Evolutionary conservation across 1,140 invertebrate species (phyloP).

Genomic region (Zaprionus africanus): DNA sequence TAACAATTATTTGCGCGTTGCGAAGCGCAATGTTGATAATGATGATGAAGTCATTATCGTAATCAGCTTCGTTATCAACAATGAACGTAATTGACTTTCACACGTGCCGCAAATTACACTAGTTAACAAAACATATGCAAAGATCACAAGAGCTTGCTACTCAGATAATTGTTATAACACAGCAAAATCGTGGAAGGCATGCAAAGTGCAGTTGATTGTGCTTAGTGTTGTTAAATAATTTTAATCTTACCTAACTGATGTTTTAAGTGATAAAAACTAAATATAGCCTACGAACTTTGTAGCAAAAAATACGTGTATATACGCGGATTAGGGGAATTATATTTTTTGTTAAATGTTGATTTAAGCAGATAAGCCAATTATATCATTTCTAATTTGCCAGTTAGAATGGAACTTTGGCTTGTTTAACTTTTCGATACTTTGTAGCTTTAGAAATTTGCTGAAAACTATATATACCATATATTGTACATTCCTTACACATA

Average conservation of each 20-base stretch:
- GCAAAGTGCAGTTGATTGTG: neutral
- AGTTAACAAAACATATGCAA: slow-evolving; percentile 9
- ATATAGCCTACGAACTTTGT: neutral
- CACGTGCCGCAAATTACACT: slow-evolving; percentile 22
- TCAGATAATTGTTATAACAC: neutral
- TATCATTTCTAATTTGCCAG: neutral
- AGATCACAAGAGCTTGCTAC: neutral
- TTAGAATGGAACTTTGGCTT: neutral
- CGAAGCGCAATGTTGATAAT: neutral
- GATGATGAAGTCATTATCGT: slow-evolving; percentile 9
- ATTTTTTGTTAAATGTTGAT: neutral
- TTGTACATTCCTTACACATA: neutral
- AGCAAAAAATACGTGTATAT: neutral
- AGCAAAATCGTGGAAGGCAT: neutral
- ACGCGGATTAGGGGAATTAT: neutral
- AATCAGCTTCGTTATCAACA: slow-evolving; percentile 8
- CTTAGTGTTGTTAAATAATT: neutral
- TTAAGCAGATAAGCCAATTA: neutral
- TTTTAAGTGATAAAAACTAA: neutral
- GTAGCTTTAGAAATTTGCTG: neutral
- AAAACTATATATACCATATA: neutral
- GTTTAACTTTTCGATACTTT: neutral
- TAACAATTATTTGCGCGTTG: slow-evolving; percentile 27
- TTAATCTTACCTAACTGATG: neutral
- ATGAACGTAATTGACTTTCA: slow-evolving; percentile 20